These are phyloP conservation scores for Liasis olivaceus DNA, from an alignment of 2,797 vertebrate genomes.

Conservation along the genomic window DNA sequence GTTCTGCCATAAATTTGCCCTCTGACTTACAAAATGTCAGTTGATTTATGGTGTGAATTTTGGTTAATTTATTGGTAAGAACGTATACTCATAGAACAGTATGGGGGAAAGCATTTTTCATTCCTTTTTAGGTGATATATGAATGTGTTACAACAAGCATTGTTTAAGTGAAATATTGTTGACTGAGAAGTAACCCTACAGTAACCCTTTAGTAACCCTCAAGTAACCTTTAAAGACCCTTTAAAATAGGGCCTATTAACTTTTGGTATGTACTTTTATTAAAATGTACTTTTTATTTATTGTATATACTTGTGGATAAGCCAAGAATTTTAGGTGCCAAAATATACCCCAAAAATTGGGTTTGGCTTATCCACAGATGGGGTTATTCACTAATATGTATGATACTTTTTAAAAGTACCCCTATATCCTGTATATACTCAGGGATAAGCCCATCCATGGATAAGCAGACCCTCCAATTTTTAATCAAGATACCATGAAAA, in stretches of 20 bases:
- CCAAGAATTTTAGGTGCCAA: background rate
- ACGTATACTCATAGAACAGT: background rate
- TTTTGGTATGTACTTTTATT: background rate
- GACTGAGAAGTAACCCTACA: background rate
- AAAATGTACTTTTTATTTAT: background rate
- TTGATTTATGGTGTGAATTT: background rate
- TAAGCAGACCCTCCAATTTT: background rate
- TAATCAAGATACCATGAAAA: background rate
- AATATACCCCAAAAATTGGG: background rate
- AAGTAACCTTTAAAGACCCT: background rate
- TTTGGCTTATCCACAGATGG: background rate
- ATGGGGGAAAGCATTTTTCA: background rate
- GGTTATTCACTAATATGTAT: background rate
- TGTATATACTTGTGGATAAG: background rate
- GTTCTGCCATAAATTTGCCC: background rate
- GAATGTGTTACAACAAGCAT: background rate
- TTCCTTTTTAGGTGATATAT: background rate
- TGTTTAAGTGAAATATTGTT: background rate
- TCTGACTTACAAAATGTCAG: background rate
- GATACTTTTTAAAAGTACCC: background rate
- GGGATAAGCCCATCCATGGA: background rate
- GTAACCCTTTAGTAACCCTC: too few relatives aligned
- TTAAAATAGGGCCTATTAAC: background rate
- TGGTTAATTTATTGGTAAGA: background rate
- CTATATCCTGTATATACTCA: background rate